Percentiles rank a stretch among this genome's conserved stretches.
phyloP scores from a whole-genome alignment of 37 sponge, comb jelly and placozoan species.

The Beroe forskalii region DNA sequence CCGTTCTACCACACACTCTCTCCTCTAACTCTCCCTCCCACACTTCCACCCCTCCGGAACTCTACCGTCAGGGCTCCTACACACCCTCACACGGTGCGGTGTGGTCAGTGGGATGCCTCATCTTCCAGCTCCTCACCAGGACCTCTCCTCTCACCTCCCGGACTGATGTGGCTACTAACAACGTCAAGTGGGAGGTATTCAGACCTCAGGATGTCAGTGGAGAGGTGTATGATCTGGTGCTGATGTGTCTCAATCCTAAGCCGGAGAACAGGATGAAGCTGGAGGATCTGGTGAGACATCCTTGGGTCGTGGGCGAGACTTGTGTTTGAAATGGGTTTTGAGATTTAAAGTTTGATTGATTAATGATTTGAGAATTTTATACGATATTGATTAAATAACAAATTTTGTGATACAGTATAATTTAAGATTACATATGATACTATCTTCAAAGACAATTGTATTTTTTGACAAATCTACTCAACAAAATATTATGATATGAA shows the following conservation, averaged over 20 bases:
- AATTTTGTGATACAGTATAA: background rate
- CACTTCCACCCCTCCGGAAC: slow-evolving; percentile 25
- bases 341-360: too few species aligned
- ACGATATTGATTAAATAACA: background rate
- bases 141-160: background rate
- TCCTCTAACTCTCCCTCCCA: slow-evolving; percentile 25
- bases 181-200: background rate
- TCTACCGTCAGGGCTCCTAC: background rate
- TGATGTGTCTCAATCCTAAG: slow-evolving; percentile 25
- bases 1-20: slow-evolving; percentile 31
- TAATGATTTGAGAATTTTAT: background rate
- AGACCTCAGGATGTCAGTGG: background rate
- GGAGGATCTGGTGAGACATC: background rate
- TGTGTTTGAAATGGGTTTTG: background rate
- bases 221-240: background rate
- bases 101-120: slow-evolving; percentile 19
- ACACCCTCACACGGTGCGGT: background rate
- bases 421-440: too few species aligned
- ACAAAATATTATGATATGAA: too few species aligned
- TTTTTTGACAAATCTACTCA: too few species aligned
- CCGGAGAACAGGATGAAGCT: background rate
- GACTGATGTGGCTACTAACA: slow-evolving; percentile 19
- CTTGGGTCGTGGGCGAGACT: background rate
- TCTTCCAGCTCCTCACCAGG: background rate
- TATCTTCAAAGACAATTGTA: too few species aligned